Conservation (phyloP, 2,888 invertebrate species). For the Fissipunctia ypsillon region DNA sequence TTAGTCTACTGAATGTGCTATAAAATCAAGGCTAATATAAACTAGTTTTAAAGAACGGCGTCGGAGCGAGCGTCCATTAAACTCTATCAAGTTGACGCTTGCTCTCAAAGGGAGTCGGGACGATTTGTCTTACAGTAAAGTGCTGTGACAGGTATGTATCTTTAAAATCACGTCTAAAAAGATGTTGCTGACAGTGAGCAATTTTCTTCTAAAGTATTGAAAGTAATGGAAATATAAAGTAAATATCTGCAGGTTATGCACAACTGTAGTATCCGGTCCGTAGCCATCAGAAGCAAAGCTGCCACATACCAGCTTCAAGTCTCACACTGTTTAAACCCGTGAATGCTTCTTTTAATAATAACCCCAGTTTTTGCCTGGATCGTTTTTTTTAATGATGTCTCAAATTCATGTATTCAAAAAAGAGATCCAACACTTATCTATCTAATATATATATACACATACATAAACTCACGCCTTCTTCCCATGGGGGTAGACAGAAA, state of each 20-base stretch:
- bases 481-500: too few species aligned
- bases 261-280: background rate
- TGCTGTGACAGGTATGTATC: constrained; percentile 10
- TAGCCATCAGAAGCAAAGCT: background rate
- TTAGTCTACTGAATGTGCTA: background rate
- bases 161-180: constrained; percentile 4
- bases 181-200: background rate
- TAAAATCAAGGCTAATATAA: constrained; percentile 42
- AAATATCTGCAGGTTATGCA: background rate
- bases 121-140: constrained; percentile 42
- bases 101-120: constrained; percentile 35
- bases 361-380: too few species aligned
- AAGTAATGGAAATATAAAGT: background rate
- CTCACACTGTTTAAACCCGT: too few species aligned
- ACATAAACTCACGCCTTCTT: too few species aligned
- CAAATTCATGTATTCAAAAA: too few species aligned
- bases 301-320: too few species aligned
- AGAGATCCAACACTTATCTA: too few species aligned
- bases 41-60: constrained; percentile 39
- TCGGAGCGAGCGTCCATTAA: constrained; percentile 55
- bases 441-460: too few species aligned
- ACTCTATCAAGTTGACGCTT: constrained; percentile 64
- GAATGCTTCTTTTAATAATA: too few species aligned
- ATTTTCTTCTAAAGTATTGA: background rate
- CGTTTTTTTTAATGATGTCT: too few species aligned